Evolutionary conservation across 1,140 invertebrate genomes (phyloP).

Genomic region (Coelopa frigida): DNA sequence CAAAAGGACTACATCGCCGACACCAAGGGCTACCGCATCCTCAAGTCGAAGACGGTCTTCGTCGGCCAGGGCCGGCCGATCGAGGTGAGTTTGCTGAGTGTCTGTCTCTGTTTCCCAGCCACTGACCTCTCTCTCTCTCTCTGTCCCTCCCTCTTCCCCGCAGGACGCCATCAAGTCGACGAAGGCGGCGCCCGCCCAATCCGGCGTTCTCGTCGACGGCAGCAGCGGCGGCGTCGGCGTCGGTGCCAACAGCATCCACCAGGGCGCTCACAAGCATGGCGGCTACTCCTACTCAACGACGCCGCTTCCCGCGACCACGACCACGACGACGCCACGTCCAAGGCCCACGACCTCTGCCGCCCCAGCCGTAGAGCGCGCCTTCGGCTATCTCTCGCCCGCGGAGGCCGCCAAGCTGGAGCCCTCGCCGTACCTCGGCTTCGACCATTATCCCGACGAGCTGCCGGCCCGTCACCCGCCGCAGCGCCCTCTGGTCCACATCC

Average conservation of each 20-base stretch:
- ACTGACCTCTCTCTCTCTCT: background rate
- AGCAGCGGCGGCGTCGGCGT: conserved; percentile 26
- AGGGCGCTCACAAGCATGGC: conserved; percentile 23
- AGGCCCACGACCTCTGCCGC: conserved; percentile 22
- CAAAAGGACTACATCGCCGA: conserved; percentile 84
- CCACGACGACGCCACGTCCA: conserved; percentile 25
- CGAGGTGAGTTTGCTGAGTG: conserved; percentile 26
- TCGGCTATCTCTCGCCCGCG: conserved; percentile 42
- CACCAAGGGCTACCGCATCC: conserved; percentile 66
- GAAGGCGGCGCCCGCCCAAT: conserved; percentile 60
- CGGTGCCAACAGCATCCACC: conserved; percentile 1
- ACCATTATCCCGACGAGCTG: conserved; percentile 40
- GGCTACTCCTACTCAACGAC: conserved; percentile 18
- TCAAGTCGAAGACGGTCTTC: conserved; percentile 71
- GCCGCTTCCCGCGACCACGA: conserved; percentile 10
- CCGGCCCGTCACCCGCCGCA: conserved; percentile 11
- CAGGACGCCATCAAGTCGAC: conserved; percentile 60
- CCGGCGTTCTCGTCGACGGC: conserved; percentile 55
- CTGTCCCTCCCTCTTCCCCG: conserved; percentile 13
- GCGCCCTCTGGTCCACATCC: conserved; percentile 24
- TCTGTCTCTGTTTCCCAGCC: background rate
- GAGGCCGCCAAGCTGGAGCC: conserved; percentile 36
- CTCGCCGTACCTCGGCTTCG: conserved; percentile 31
- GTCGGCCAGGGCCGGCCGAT: conserved; percentile 65
- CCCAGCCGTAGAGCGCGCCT: conserved; percentile 32